Evolutionary conservation across 2,113 vertebrate species (phyloP).

Genomic region (Glaucidium brasilianum): DNA sequence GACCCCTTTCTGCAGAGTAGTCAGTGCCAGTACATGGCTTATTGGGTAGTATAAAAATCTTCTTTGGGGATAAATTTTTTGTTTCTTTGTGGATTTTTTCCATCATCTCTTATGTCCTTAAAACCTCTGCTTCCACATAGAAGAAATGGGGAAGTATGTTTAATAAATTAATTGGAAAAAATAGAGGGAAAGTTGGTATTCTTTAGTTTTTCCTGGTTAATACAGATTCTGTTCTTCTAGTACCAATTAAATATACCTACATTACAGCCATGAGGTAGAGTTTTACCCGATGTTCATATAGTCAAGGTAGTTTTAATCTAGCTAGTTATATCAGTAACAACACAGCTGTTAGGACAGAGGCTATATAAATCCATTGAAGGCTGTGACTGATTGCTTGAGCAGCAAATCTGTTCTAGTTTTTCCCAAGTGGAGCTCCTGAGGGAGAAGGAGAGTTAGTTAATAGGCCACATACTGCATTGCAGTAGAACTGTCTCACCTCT

Average conservation of each 20-base stretch:
- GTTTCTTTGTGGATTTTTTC: not conserved
- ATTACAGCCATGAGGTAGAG: not conserved
- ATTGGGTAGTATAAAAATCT: not conserved
- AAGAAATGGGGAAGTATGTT: not conserved
- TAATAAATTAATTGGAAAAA: not conserved
- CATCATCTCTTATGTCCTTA: not conserved
- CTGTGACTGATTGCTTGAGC: not conserved
- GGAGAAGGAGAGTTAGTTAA: not conserved
- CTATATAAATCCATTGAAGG: not conserved
- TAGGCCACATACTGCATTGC: not conserved
- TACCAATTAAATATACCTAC: not conserved
- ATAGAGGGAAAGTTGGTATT: not conserved
- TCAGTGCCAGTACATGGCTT: not conserved
- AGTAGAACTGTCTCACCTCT: not conserved
- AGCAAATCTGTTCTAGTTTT: not conserved
- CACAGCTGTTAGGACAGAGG: not conserved
- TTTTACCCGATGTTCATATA: not conserved
- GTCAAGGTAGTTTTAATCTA: not conserved
- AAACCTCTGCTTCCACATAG: not conserved
- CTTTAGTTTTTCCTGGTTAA: not conserved
- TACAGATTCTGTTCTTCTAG: not conserved
- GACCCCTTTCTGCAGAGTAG: not conserved
- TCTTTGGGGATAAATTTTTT: not conserved
- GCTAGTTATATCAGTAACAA: not conserved
- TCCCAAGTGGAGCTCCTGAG: not conserved